phyloP scores from a whole-genome alignment of 2,113 vertebrate genomes.

The Cyprinus carpio region DNA sequence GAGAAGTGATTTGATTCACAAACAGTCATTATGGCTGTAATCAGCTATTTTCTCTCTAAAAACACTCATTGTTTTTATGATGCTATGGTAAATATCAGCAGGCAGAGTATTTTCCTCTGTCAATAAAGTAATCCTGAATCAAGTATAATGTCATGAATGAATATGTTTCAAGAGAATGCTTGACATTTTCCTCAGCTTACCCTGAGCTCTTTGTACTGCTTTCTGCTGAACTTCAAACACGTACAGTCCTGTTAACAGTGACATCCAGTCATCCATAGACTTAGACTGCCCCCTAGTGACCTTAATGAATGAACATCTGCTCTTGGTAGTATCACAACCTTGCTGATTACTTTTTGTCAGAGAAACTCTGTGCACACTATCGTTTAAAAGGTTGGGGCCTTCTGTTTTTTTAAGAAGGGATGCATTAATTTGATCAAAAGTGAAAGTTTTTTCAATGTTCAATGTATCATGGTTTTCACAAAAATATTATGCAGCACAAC shows the following conservation, averaged over 20 bases:
- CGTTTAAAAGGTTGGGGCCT: too few species aligned
- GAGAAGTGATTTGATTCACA: conserved; percentile 44
- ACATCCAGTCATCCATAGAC: conserved; percentile 15
- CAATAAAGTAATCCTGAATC: not conserved
- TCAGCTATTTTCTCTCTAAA: conserved; percentile 19
- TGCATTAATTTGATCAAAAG: too few species aligned
- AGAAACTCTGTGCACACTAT: too few species aligned
- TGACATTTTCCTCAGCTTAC: conserved; percentile 28
- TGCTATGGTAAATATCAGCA: conserved; percentile 16
- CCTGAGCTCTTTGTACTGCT: conserved; percentile 33
- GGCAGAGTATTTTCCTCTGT: not conserved
- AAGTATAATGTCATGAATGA: conserved; percentile 25
- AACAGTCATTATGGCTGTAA: conserved; percentile 48
- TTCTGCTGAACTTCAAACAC: conserved; percentile 25
- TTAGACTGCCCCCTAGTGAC: conserved; percentile 53
- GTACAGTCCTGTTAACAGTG: not conserved
- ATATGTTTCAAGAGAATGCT: conserved; percentile 16
- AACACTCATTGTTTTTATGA: conserved; percentile 17
- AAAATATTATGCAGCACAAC: not conserved
- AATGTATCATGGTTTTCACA: not conserved
- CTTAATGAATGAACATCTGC: not conserved
- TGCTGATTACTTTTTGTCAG: conserved; percentile 29
- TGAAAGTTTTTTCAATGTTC: too few species aligned
- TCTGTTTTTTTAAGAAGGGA: too few species aligned
- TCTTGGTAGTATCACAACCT: conserved; percentile 40